Conservation (phyloP, 2,797 vertebrate species). For the Sebastes cheni region DNA sequence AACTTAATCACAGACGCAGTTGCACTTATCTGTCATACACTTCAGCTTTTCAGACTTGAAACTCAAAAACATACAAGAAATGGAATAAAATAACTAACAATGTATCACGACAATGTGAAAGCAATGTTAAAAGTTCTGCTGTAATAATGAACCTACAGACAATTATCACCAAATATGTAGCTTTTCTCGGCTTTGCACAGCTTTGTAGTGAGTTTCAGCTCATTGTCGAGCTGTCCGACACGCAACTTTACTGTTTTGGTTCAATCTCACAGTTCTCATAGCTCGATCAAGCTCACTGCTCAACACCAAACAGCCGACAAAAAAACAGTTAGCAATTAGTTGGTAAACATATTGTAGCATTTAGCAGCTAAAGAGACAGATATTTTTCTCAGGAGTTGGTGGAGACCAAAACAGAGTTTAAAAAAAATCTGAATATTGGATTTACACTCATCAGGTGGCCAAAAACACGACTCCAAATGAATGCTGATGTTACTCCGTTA, state of each 20-base stretch:
- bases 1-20: conserved; percentile 35
- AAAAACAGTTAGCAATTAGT: background rate
- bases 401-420: too few relatives aligned
- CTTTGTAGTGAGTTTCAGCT: background rate
- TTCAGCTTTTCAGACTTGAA: background rate
- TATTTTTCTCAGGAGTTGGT: background rate
- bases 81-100: background rate
- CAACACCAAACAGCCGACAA: background rate
- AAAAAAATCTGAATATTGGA: background rate
- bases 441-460: background rate
- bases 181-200: background rate
- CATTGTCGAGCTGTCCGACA: background rate
- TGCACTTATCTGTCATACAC: background rate
- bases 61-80: background rate
- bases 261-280: background rate
- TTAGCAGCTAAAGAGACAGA: background rate
- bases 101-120: background rate
- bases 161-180: background rate
- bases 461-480: background rate
- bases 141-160: too few relatives aligned
- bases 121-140: too few relatives aligned
- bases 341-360: background rate
- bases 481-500: too few relatives aligned
- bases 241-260: background rate
- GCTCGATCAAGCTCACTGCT: background rate